Evolutionary conservation across 1,140 invertebrate genomes (phyloP).

Genomic region (Scaptomyza montana): DNA sequence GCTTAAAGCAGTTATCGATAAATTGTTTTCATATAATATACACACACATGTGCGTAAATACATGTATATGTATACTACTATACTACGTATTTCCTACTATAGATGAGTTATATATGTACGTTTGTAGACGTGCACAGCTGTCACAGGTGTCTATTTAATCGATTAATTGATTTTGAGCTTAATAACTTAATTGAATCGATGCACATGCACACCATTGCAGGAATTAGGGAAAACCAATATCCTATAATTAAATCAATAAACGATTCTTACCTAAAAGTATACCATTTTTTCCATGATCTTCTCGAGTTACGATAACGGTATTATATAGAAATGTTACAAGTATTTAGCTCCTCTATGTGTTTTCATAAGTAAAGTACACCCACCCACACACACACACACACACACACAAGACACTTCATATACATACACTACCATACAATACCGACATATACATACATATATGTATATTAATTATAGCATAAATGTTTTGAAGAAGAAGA

Average conservation of each 20-base stretch:
- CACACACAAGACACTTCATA: conserved; percentile 2
- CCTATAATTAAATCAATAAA: conserved; percentile 9
- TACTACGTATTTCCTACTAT: not conserved
- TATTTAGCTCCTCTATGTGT: conserved; percentile 47
- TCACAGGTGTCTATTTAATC: too few relatives aligned
- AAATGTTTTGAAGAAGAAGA: not conserved
- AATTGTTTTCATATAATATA: not conserved
- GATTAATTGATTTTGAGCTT: not conserved
- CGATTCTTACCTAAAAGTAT: conserved; percentile 23
- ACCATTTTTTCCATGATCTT: conserved; percentile 38
- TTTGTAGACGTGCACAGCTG: too few relatives aligned
- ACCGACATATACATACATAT: conserved; percentile 5
- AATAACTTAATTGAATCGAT: not conserved
- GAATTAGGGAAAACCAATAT: not conserved
- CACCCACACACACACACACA: conserved; percentile 11
- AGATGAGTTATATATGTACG: too few relatives aligned
- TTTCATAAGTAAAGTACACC: conserved; percentile 40
- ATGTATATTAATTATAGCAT: conserved; percentile 10
- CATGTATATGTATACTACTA: conserved; percentile 3
- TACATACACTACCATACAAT: not conserved
- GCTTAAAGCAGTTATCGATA: not conserved
- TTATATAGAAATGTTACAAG: conserved; percentile 24
- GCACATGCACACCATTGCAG: not conserved
- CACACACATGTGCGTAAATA: not conserved
- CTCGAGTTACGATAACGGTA: conserved; percentile 42